phyloP scores from a whole-genome alignment of 1,140 invertebrate species.

The Drosophila dunni region DNA sequence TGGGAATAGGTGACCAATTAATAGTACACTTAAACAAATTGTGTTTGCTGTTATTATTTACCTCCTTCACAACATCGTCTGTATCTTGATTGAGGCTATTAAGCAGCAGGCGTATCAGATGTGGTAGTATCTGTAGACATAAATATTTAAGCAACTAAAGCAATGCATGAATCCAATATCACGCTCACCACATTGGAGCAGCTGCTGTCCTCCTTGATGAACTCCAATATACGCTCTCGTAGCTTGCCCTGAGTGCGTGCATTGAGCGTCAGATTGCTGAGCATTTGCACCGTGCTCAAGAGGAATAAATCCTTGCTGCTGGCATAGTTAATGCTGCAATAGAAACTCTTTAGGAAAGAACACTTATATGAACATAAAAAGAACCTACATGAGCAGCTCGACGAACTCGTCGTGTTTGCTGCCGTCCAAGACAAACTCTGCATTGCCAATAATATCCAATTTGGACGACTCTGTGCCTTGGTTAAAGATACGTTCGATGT shows the following conservation, averaged over 20 bases:
- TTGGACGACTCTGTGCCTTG: conserved; percentile 48
- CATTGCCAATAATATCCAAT: conserved; percentile 70
- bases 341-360: neutral
- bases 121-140: conserved; percentile 51
- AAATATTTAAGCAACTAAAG: neutral
- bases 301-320: conserved; percentile 68
- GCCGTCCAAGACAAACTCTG: conserved; percentile 70
- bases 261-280: conserved; percentile 70
- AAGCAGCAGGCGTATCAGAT: conserved; percentile 70
- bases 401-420: conserved; percentile 79
- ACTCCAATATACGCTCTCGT: conserved; percentile 63
- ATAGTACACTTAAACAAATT: neutral
- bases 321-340: conserved; percentile 67
- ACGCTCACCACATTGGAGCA: conserved; percentile 54
- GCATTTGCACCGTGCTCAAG: conserved; percentile 62
- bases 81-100: conserved; percentile 72
- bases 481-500: conserved; percentile 69
- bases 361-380: neutral
- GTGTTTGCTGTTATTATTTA: conserved; percentile 4
- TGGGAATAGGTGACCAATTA: conserved; percentile 14
- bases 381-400: conserved; percentile 66
- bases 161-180: too few species aligned
- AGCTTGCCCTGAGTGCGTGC: conserved; percentile 57
- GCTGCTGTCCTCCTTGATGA: conserved; percentile 62
- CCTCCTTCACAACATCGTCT: conserved; percentile 68